A percentile compares a stretch with the other conserved stretches of the same genome.
phyloP scores from a whole-genome alignment of 2,888 invertebrate genomes.

The Lasius fuliginosus region DNA sequence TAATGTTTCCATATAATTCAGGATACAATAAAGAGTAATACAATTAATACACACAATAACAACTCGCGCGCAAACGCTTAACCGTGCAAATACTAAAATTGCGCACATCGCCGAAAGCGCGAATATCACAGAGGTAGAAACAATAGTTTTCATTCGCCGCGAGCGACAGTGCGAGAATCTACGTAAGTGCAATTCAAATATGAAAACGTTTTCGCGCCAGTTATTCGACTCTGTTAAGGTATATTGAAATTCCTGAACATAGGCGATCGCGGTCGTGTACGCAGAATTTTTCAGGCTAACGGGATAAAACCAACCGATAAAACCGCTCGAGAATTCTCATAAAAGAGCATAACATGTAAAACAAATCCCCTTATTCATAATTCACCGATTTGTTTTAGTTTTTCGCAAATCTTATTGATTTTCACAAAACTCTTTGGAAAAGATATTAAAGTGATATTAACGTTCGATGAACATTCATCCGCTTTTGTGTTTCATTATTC shows the following conservation, averaged over 20 bases:
- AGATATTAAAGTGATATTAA: background rate
- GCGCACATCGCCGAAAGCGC: background rate
- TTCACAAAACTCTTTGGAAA: background rate
- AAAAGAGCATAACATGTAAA: slow-evolving; percentile 15
- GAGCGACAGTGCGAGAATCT: background rate
- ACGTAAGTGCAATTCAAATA: slow-evolving; percentile 26
- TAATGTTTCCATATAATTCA: slow-evolving; percentile 15
- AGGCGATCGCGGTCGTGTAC: slow-evolving; percentile 19
- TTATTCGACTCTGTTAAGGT: slow-evolving; percentile 41
- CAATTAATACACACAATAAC: slow-evolving; percentile 13
- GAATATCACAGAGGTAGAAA: background rate
- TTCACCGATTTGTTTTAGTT: background rate
- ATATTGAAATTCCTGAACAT: slow-evolving; percentile 50
- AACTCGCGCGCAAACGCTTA: background rate
- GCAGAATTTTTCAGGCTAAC: slow-evolving; percentile 39
- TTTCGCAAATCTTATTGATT: background rate
- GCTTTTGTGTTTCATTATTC: background rate
- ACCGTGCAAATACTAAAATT: slow-evolving; percentile 1
- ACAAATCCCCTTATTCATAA: slow-evolving; percentile 32
- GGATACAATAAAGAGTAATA: slow-evolving; percentile 9
- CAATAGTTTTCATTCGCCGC: background rate
- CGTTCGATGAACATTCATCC: background rate
- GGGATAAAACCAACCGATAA: slow-evolving; percentile 8
- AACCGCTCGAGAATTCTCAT: slow-evolving; percentile 5
- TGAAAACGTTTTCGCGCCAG: slow-evolving; percentile 41